phyloP scores from a whole-genome alignment of 2,797 vertebrate genomes.

The Brachymystax lenok region DNA sequence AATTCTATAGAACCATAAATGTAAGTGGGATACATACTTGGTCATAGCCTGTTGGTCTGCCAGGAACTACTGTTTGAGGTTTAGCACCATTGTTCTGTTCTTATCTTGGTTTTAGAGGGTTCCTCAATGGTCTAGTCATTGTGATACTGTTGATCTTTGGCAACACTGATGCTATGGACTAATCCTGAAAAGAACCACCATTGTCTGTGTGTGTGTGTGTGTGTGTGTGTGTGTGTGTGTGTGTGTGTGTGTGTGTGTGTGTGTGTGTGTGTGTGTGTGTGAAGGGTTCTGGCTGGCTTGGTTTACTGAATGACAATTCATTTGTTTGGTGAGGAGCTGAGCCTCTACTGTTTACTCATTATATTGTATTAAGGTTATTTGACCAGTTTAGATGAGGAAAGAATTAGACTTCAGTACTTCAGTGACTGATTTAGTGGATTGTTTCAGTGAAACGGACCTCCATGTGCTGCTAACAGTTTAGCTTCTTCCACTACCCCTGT shows the following conservation, averaged over 20 bases:
- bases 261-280: not conserved
- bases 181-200: not conserved
- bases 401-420: no score
- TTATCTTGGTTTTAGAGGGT: no score
- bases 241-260: not conserved
- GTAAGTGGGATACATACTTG: not conserved
- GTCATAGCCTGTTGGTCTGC: not conserved
- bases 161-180: not conserved
- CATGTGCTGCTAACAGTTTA: no score
- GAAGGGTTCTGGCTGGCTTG: not conserved
- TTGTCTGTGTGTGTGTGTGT: not conserved
- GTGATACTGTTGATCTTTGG: not conserved
- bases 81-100: not conserved
- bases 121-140: no score
- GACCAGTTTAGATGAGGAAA: not conserved
- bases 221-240: not conserved
- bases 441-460: no score
- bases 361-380: not conserved
- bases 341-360: not conserved
- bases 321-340: not conserved
- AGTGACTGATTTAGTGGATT: no score
- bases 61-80: not conserved
- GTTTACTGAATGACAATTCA: not conserved
- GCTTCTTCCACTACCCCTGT: no score
- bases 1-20: conserved; percentile 35